Evolutionary conservation across 2,797 vertebrate genomes (phyloP).

Genomic region (Harpagifer antarcticus): DNA sequence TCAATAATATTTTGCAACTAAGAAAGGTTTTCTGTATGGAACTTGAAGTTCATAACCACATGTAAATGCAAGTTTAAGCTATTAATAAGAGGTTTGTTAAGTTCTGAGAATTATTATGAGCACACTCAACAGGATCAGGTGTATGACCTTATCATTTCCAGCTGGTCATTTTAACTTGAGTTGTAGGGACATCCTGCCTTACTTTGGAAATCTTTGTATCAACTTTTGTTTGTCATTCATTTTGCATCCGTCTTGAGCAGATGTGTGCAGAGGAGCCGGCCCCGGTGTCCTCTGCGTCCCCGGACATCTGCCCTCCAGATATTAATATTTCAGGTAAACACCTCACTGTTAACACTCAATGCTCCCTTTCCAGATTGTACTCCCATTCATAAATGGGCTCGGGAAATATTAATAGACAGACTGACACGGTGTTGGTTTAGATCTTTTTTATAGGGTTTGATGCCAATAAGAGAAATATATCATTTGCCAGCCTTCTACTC

Average conservation of each 20-base stretch:
- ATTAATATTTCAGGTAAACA: slow-evolving; percentile 87
- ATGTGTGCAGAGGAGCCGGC: slow-evolving; percentile 79
- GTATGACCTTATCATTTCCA: background rate
- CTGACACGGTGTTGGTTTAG: background rate
- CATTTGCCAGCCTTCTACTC: background rate
- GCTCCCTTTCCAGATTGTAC: background rate
- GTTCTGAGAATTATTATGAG: background rate
- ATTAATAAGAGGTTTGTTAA: background rate
- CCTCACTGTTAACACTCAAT: background rate
- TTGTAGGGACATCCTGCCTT: background rate
- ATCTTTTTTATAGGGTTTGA: background rate
- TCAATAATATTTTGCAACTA: rapidly evolving
- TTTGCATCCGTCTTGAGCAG: slow-evolving; percentile 37
- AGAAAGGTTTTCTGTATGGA: background rate
- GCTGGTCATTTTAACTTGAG: background rate
- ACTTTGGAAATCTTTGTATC: background rate
- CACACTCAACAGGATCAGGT: background rate
- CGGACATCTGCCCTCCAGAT: slow-evolving; percentile 89
- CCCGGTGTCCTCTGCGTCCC: slow-evolving; percentile 85
- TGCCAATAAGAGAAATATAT: background rate
- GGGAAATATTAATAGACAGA: background rate
- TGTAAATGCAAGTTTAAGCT: background rate
- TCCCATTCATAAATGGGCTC: background rate
- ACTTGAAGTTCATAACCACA: background rate
- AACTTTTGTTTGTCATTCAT: background rate